phyloP scores from a whole-genome alignment of 2,797 vertebrate species.

The Spinibarbus caldwelli region DNA sequence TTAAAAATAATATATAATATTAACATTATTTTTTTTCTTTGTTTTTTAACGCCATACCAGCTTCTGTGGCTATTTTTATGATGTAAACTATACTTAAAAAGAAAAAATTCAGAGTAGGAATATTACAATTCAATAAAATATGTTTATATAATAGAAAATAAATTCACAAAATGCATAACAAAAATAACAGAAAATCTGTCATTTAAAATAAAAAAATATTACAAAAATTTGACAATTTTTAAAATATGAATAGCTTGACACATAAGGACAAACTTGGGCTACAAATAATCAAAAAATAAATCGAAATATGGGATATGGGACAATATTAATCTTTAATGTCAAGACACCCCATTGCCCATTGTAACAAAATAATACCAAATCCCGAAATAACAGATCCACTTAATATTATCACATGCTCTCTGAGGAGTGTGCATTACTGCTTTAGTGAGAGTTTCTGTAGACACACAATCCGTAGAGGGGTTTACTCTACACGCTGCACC shows the following conservation, averaged over 20 bases:
- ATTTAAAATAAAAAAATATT: background rate
- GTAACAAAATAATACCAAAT: constrained; percentile 48
- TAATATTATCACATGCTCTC: constrained; percentile 39
- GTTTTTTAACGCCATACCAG: background rate
- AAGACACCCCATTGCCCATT: constrained; percentile 52
- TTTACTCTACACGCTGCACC: constrained; percentile 26
- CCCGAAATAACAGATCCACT: constrained; percentile 56
- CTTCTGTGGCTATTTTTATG: background rate
- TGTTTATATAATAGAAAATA: background rate
- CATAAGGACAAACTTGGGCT: background rate
- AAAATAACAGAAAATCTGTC: background rate
- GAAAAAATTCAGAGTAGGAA: background rate
- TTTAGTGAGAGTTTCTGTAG: constrained; percentile 19
- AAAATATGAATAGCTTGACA: background rate
- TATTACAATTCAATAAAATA: background rate
- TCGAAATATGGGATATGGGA: background rate
- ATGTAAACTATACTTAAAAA: background rate
- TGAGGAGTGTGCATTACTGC: constrained; percentile 9
- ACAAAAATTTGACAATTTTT: background rate
- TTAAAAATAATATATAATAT: background rate
- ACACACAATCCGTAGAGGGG: constrained; percentile 44
- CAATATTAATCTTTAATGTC: constrained; percentile 43
- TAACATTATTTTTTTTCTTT: background rate
- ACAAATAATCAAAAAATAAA: too few species aligned
- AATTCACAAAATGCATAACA: background rate